A percentile compares a stretch with the other conserved stretches of the same genome.
Evolutionary conservation across 2,797 vertebrate species (phyloP).

Genomic region (Setipinna tenuifilis): DNA sequence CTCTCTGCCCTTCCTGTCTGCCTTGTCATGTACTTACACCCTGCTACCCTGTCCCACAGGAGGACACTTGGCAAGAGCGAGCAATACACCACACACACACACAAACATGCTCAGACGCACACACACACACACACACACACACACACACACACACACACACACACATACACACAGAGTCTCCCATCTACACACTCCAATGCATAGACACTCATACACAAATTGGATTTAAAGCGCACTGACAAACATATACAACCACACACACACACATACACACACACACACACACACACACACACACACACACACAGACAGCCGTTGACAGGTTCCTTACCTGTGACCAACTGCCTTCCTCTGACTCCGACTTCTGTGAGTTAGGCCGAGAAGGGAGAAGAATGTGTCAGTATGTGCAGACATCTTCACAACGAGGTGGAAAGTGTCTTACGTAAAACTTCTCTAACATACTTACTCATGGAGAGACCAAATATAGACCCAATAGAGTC

Average conservation of each 20-base stretch:
- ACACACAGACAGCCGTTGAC: background rate
- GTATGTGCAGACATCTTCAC: background rate
- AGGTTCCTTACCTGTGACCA: slow-evolving; percentile 91
- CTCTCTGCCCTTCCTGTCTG: background rate
- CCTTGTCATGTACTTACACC: background rate
- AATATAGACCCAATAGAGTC: background rate
- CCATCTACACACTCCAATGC: background rate
- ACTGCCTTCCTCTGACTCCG: slow-evolving; percentile 94
- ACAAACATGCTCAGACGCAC: background rate
- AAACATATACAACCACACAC: background rate
- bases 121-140: slow-evolving; percentile 13
- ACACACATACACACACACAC: background rate
- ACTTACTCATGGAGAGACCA: background rate
- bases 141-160: slow-evolving; percentile 2
- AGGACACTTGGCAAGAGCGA: background rate
- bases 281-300: background rate
- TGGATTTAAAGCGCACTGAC: background rate
- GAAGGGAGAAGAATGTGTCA: background rate
- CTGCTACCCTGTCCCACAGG: background rate
- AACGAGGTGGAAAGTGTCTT: background rate
- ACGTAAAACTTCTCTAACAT: background rate
- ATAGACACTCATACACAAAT: background rate
- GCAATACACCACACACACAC: background rate
- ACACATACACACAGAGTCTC: background rate
- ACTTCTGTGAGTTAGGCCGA: slow-evolving; percentile 77